Evolutionary conservation across 2,797 vertebrate species (phyloP).

Genomic region (Prunella strophiata): DNA sequence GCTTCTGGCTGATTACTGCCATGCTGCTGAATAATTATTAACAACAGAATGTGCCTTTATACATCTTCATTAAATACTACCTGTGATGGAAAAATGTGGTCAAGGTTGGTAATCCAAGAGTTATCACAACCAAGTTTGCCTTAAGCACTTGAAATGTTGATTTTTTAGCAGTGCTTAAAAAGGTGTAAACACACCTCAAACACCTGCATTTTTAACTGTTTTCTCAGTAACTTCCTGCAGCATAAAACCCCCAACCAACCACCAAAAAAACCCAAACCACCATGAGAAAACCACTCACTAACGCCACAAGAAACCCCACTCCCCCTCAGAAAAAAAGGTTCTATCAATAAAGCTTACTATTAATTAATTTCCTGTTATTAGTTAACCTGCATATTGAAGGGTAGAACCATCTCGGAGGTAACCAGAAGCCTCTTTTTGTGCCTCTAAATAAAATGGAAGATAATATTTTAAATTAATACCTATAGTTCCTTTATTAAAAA

Average conservation of each 20-base stretch:
- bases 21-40: neutral
- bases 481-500: neutral
- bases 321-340: neutral
- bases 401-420: neutral
- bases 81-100: neutral
- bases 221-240: neutral
- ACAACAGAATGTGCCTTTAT: neutral
- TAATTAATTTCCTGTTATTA: neutral
- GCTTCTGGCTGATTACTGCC: neutral
- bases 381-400: neutral
- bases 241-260: neutral
- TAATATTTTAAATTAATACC: neutral
- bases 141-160: neutral
- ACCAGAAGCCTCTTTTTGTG: neutral
- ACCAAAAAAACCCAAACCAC: neutral
- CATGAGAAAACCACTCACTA: neutral
- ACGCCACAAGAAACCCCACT: neutral
- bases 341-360: neutral
- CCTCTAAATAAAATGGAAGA: neutral
- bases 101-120: neutral
- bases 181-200: neutral
- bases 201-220: neutral
- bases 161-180: neutral
- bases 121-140: neutral
- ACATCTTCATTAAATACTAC: neutral